Conservation (phyloP, 1,140 invertebrate species). For the Tetramorium simillimum region DNA sequence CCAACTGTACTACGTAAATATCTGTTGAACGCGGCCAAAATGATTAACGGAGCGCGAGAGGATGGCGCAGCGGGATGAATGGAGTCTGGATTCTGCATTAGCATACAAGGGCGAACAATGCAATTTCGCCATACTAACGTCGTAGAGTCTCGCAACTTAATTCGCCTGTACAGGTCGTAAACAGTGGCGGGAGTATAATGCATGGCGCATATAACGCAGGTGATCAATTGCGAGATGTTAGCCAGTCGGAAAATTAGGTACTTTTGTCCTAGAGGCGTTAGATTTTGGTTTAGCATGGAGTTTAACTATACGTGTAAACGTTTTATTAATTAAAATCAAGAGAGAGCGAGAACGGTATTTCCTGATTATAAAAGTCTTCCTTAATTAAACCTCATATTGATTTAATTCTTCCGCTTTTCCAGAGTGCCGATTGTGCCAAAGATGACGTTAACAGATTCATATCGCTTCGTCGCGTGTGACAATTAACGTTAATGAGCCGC, state of each 20-base stretch:
- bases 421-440: background rate
- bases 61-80: slow-evolving; percentile 50
- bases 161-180: slow-evolving; percentile 37
- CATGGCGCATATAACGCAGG: background rate
- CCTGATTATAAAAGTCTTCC: background rate
- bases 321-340: background rate
- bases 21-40: slow-evolving; percentile 49
- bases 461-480: background rate
- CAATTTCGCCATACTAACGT: slow-evolving; percentile 42
- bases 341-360: background rate
- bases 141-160: slow-evolving; percentile 28
- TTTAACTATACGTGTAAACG: background rate
- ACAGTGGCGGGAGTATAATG: slow-evolving; percentile 6
- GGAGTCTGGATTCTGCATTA: slow-evolving; percentile 73
- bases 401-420: background rate
- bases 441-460: slow-evolving; percentile 9
- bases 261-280: background rate
- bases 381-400: background rate
- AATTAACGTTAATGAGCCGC: slow-evolving; percentile 28
- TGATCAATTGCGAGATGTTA: background rate
- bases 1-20: background rate
- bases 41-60: slow-evolving; percentile 63
- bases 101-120: slow-evolving; percentile 73
- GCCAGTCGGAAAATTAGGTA: slow-evolving; percentile 27
- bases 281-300: background rate